Conservation (phyloP, 2,888 invertebrate species). For the Brachylomia viminalis region DNA sequence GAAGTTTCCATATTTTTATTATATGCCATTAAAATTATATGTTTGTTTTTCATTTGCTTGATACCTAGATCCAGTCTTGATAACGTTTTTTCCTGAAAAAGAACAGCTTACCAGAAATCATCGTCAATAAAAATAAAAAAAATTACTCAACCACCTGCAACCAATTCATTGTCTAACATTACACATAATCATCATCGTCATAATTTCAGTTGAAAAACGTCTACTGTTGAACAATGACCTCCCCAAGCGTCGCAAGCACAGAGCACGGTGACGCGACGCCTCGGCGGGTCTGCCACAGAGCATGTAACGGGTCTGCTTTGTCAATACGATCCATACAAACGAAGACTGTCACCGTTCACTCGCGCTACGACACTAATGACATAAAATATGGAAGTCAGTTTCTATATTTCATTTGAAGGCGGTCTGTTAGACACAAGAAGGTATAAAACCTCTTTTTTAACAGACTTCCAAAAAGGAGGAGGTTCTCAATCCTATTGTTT, state of each 20-base stretch:
- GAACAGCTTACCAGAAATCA: not conserved
- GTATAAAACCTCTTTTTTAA: too few relatives aligned
- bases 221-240: not conserved
- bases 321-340: not conserved
- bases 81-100: constrained; percentile 2
- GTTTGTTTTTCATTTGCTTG: constrained; percentile 10
- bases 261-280: too few relatives aligned
- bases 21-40: not conserved
- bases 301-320: too few relatives aligned
- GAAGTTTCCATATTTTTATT: constrained; percentile 18
- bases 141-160: not conserved
- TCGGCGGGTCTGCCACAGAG: too few relatives aligned
- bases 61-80: not conserved
- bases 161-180: not conserved
- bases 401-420: too few relatives aligned
- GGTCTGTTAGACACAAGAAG: too few relatives aligned
- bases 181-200: not conserved
- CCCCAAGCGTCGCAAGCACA: not conserved
- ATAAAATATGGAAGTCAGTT: too few relatives aligned
- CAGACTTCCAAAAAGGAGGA: too few relatives aligned
- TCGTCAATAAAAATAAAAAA: not conserved
- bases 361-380: not conserved
- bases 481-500: too few relatives aligned
- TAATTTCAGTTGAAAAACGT: not conserved
- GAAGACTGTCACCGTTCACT: not conserved